phyloP scores from a whole-genome alignment of 2,113 vertebrate genomes.

The Esox niger region DNA sequence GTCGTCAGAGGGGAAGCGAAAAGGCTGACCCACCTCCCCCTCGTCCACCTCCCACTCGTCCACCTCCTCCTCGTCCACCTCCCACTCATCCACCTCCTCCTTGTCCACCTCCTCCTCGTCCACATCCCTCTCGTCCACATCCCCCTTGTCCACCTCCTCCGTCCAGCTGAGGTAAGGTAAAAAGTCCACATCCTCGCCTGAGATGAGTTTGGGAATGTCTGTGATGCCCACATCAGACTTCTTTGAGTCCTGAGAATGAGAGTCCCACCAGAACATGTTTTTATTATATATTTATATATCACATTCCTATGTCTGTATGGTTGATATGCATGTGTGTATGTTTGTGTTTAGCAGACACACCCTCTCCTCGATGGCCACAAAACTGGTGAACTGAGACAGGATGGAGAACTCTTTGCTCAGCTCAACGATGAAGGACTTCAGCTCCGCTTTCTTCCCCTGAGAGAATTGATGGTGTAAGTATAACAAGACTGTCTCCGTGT shows the following conservation, averaged over 20 bases:
- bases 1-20: too few relatives aligned
- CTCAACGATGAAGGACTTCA: constrained; percentile 79
- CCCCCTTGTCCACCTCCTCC: not conserved
- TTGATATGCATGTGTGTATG: not conserved
- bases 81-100: not conserved
- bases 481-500: not conserved
- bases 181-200: constrained; percentile 80
- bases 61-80: too few relatives aligned
- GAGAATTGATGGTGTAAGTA: not conserved
- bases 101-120: not conserved
- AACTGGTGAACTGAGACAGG: constrained; percentile 88
- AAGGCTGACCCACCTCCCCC: too few relatives aligned
- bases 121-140: not conserved
- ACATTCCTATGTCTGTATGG: too few relatives aligned
- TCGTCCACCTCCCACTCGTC: too few relatives aligned
- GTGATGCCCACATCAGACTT: constrained; percentile 53
- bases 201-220: constrained; percentile 71
- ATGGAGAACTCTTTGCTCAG: constrained; percentile 85
- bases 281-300: not conserved
- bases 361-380: constrained; percentile 85
- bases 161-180: constrained; percentile 78
- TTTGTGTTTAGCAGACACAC: constrained; percentile 58
- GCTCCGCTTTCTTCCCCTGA: constrained; percentile 80
- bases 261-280: not conserved
- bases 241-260: constrained; percentile 53